These are phyloP conservation scores for Acrossocheilus fasciatus DNA, from an alignment of 2,797 vertebrate genomes.

Conservation along the genomic window DNA sequence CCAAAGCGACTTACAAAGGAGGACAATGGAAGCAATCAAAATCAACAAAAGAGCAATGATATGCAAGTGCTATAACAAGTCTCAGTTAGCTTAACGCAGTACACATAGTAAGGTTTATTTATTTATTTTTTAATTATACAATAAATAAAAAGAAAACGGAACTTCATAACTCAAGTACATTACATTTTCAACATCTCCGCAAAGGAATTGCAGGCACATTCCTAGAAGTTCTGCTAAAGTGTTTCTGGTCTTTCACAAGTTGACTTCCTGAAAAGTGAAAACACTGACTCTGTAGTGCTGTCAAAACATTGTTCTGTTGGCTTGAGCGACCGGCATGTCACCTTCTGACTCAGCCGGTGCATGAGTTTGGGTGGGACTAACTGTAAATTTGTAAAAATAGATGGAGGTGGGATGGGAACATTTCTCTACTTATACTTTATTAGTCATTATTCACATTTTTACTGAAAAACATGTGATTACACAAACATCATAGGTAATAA, in stretches of 20 bases:
- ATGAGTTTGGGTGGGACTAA: background rate
- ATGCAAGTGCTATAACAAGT: no score
- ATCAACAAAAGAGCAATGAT: no score
- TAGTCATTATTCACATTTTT: background rate
- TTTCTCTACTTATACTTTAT: background rate
- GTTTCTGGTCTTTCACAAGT: background rate
- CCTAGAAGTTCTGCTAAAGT: background rate
- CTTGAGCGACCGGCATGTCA: background rate
- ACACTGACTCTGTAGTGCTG: background rate
- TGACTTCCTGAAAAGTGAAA: constrained; percentile 13
- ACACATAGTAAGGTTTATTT: no score
- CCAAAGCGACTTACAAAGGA: no score
- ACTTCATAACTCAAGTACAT: background rate
- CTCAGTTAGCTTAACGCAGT: no score
- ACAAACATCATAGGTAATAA: background rate
- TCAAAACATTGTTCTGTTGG: constrained; percentile 3
- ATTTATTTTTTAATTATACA: no score
- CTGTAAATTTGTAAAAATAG: background rate
- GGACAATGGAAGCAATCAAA: no score
- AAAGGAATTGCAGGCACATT: background rate
- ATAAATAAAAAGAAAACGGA: background rate
- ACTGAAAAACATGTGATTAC: background rate
- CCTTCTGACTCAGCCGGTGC: background rate
- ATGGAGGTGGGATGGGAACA: background rate
- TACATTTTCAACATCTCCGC: background rate